Base-by-base conservation (phyloP, 2,888 invertebrate species). In the Macrosiphum euphorbiae region DNA sequence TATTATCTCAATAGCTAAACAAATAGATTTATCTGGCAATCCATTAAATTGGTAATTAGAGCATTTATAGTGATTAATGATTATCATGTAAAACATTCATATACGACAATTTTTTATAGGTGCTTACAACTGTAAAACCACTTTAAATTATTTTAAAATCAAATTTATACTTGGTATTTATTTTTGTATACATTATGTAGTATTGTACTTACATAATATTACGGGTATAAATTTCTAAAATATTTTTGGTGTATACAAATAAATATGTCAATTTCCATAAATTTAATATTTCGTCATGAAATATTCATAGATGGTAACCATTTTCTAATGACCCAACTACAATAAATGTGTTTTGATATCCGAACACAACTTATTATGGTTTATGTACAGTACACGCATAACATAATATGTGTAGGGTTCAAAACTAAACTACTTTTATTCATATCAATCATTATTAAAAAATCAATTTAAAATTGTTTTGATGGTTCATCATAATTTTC, bases 391-490 rank as follows among this genome's bases (percentile, higher is more conserved):
- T 35, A 35, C 8, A 78, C 35, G 35, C 20, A 35, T 78, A 61
- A 28, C 4, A 26, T 61, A 28, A 10, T 58, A 55, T 55, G 8
- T 10, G 35, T 8, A 35, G 8, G 35, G 35, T 35, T 35, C 20
- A 78, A 78, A 78, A 20, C 8, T 8, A 35, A 78, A 35, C 35
- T 78, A 78, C 20, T 78, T 78, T 84, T 28, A 50, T 41, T 84
- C 78, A 84, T 91, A 41, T 47, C 47, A 84, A 91, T 84, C 41
- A 52, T 84, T 90, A 26, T 78, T 78, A 90, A 52, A 35, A 41
- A 84, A 50, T 90, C 28, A 52, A 16, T 52, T 50, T 50, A 90
- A 78, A 50, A 52, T 41, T 78, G 78, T 90, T 67, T 28, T 7
- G 28, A 41, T 16, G 52, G 28, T 91, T 84, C 41, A 16, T 91